These are phyloP conservation scores for Hirudo medicinalis DNA, from an alignment of 1,140 invertebrate genomes.

Conservation along the genomic window DNA sequence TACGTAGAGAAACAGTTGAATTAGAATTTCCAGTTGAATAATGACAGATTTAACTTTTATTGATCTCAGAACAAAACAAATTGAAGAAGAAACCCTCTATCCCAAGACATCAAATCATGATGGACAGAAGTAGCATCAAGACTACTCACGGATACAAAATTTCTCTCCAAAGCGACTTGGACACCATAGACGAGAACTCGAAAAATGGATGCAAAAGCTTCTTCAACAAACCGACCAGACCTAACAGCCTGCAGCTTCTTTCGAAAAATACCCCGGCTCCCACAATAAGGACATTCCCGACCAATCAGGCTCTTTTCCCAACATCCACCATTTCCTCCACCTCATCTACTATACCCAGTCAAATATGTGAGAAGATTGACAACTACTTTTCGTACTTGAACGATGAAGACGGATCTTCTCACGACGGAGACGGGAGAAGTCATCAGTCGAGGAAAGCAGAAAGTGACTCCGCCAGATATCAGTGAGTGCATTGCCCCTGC, in stretches of 20 bases:
- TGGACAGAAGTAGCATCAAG: neutral
- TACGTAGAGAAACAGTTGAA: too few species aligned
- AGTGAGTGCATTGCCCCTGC: too few species aligned
- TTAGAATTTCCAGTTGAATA: neutral
- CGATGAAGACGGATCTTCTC: neutral
- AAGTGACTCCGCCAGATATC: too few species aligned
- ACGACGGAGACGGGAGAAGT: too few species aligned
- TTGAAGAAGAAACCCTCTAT: constrained; percentile 8
- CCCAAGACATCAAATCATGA: constrained; percentile 1
- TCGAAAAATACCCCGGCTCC: neutral
- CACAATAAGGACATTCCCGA: neutral
- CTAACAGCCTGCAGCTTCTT: neutral
- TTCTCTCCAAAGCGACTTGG: neutral
- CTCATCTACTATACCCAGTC: neutral
- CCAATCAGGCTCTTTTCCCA: neutral
- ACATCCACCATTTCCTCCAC: neutral
- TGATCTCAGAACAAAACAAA: neutral
- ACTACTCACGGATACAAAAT: neutral
- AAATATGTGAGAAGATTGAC: neutral
- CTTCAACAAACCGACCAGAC: neutral
- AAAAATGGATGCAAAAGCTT: neutral
- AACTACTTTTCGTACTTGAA: constrained; percentile 7
- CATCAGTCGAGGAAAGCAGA: too few species aligned
- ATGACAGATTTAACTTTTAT: neutral
- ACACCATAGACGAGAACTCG: neutral